phyloP scores from a whole-genome alignment of 2,888 invertebrate genomes.

The Sycophila texana region DNA sequence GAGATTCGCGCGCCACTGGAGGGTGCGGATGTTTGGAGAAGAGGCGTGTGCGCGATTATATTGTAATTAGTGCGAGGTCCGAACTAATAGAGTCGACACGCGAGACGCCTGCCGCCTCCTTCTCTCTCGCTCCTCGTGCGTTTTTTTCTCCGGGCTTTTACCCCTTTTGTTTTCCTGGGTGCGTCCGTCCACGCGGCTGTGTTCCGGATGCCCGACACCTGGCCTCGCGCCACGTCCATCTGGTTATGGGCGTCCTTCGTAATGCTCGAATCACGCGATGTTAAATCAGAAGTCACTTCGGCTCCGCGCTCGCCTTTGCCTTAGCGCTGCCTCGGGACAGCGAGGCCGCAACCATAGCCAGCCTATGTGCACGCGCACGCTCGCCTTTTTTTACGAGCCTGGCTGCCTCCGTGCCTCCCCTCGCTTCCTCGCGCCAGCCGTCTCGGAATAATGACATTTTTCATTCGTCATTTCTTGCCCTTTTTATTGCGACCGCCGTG shows the following conservation, averaged over 20 bases:
- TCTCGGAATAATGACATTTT: neutral
- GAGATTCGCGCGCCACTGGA: neutral
- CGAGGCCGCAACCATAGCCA: too few relatives aligned
- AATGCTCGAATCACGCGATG: constrained; percentile 62
- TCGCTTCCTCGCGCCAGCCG: too few relatives aligned
- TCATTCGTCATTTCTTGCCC: constrained; percentile 16
- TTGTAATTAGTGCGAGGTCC: constrained; percentile 71
- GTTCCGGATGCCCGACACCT: constrained; percentile 38
- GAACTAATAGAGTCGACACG: constrained; percentile 69
- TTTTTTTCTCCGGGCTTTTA: constrained; percentile 37
- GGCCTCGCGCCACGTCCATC: constrained; percentile 57
- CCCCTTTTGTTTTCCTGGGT: constrained; percentile 45
- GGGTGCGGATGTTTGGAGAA: constrained; percentile 53
- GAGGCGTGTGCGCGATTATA: constrained; percentile 66
- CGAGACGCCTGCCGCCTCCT: constrained; percentile 62
- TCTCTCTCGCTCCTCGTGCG: constrained; percentile 49
- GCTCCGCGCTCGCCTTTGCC: constrained; percentile 38
- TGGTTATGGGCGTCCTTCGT: constrained; percentile 57
- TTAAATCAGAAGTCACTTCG: constrained; percentile 62
- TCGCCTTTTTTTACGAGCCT: neutral
- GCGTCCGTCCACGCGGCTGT: constrained; percentile 10
- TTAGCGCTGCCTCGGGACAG: neutral
- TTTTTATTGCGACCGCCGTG: neutral
- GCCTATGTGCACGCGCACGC: neutral
- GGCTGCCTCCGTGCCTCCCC: too few relatives aligned